A percentile compares a stretch with the other conserved stretches of the same genome.
These are phyloP conservation scores for Apostichopus leukothele DNA, from an alignment of 53 echinoderm and acorn worm species.

Conservation along the genomic window DNA sequence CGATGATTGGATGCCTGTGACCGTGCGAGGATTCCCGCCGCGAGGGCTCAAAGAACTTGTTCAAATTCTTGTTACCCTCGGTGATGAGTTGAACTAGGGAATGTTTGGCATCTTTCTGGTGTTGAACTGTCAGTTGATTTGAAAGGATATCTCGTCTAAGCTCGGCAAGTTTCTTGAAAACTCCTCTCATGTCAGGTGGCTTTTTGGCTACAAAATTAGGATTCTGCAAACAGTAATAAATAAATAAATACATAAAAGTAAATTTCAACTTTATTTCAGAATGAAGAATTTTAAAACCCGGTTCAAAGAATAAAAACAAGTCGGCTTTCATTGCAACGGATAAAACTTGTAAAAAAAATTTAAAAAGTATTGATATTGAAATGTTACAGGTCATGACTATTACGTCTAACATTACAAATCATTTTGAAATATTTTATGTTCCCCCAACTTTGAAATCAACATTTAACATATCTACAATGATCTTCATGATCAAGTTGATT, in stretches of 20 bases:
- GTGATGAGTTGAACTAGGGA: slow-evolving; percentile 72
- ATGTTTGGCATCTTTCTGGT: slow-evolving; percentile 67
- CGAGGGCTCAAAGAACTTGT: slow-evolving; percentile 17
- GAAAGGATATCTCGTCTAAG: slow-evolving; percentile 75
- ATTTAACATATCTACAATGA: too few relatives aligned
- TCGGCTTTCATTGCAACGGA: too few relatives aligned
- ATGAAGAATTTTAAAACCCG: too few relatives aligned
- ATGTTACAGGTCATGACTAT: too few relatives aligned
- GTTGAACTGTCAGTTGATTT: slow-evolving; percentile 71
- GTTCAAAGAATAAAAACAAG: too few relatives aligned
- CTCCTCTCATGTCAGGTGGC: slow-evolving; percentile 45
- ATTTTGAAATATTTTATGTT: too few relatives aligned
- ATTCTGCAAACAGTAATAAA: not conserved
- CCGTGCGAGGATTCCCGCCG: not conserved
- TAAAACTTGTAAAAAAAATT: too few relatives aligned
- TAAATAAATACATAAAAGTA: not conserved
- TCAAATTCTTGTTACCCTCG: slow-evolving; percentile 80
- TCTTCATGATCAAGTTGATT: too few relatives aligned
- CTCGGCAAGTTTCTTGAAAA: slow-evolving; percentile 68
- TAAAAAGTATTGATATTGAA: too few relatives aligned
- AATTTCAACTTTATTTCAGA: too few relatives aligned
- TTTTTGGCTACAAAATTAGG: not conserved
- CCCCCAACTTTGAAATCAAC: too few relatives aligned
- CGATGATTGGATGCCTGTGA: slow-evolving; percentile 9
- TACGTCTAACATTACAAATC: too few relatives aligned